phyloP scores from a whole-genome alignment of 2,888 invertebrate genomes.

The Salticus scenicus region DNA sequence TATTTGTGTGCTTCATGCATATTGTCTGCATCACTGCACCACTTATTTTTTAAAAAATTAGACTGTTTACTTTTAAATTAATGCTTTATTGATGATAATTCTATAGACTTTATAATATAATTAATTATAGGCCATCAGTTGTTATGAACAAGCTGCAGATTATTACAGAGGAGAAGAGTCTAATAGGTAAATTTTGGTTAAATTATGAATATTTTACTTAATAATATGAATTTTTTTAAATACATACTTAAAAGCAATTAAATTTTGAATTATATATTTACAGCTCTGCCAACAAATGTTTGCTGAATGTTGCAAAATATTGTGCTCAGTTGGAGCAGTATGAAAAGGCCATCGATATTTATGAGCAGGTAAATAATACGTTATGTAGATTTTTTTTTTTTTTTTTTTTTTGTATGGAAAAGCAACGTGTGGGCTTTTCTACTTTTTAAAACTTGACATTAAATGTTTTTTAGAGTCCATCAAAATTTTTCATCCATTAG shows the following conservation, averaged over 20 bases:
- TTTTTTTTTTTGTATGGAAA: too few relatives aligned
- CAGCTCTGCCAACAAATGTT: slow-evolving; percentile 96
- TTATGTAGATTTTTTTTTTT: too few relatives aligned
- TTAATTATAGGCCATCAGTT: slow-evolving; percentile 83
- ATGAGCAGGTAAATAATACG: slow-evolving; percentile 85
- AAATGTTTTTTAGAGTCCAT: too few relatives aligned
- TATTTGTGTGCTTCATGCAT: too few relatives aligned
- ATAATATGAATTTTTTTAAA: neutral
- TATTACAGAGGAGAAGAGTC: slow-evolving; percentile 99
- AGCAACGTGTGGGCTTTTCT: too few relatives aligned
- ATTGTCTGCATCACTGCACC: too few relatives aligned
- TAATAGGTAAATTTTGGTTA: slow-evolving; percentile 79
- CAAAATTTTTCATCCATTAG: too few relatives aligned
- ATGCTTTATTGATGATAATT: too few relatives aligned
- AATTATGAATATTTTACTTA: neutral
- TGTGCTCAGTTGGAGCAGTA: slow-evolving; percentile 97
- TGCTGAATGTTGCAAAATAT: slow-evolving; percentile 97
- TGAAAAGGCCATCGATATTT: slow-evolving; percentile 96
- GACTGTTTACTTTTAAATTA: too few relatives aligned
- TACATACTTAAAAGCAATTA: neutral
- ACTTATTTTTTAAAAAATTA: too few relatives aligned
- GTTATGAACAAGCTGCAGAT: slow-evolving; percentile 98
- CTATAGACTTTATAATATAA: too few relatives aligned
- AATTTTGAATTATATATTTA: slow-evolving; percentile 39
- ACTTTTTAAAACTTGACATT: too few relatives aligned